Evolutionary conservation across 2,113 vertebrate species (phyloP).

Genomic region (Chaetura pelagica): DNA sequence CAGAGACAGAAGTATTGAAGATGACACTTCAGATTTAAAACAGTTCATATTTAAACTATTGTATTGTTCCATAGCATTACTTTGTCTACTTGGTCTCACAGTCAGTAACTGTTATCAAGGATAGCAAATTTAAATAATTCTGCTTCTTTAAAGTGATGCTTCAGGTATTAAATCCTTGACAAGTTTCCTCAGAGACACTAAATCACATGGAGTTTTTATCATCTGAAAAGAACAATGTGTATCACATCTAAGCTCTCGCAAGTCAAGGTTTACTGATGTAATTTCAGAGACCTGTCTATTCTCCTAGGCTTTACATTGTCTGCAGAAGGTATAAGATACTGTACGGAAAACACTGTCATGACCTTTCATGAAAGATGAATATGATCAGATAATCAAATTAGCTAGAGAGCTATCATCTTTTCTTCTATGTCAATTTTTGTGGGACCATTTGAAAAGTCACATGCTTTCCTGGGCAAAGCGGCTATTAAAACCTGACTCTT

Average conservation of each 20-base stretch:
- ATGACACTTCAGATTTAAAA: neutral
- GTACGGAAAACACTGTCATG: neutral
- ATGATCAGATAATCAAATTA: neutral
- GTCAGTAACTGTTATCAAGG: slow-evolving; percentile 6
- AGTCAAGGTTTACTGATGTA: neutral
- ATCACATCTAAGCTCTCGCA: neutral
- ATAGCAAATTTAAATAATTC: neutral
- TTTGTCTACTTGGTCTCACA: neutral
- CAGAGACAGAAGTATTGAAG: neutral
- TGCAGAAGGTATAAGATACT: neutral
- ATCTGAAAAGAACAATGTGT: neutral
- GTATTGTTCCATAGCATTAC: neutral
- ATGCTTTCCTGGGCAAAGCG: neutral
- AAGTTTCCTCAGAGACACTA: neutral
- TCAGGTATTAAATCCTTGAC: slow-evolving; percentile 20
- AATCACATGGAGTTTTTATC: neutral
- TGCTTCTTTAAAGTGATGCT: neutral
- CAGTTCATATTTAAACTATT: neutral
- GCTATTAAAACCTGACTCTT: neutral
- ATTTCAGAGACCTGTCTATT: neutral
- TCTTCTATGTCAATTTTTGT: neutral
- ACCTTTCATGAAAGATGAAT: neutral
- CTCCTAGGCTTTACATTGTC: neutral
- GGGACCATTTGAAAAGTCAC: neutral
- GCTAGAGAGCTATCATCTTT: neutral